Conservation (phyloP, 2,888 invertebrate genomes). For the Deilephila elpenor region DNA sequence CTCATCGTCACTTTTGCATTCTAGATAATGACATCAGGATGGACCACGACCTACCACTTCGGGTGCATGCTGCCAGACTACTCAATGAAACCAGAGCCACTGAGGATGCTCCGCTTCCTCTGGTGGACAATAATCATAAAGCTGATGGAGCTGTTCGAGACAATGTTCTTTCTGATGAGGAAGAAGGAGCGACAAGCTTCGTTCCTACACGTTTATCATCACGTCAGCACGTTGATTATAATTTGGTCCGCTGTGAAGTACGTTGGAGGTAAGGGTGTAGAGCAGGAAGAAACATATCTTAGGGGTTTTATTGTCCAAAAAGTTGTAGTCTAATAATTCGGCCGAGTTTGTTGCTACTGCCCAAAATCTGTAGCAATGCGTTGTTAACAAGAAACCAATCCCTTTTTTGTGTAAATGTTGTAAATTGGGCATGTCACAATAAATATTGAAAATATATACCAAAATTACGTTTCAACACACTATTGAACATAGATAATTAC, state of each 20-base stretch:
- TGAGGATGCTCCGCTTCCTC: slow-evolving; percentile 83
- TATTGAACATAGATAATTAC: no score
- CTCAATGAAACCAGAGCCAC: slow-evolving; percentile 86
- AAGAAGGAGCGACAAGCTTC: slow-evolving; percentile 90
- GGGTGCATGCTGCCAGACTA: slow-evolving; percentile 90
- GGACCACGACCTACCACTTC: slow-evolving; percentile 85
- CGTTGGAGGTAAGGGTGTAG: slow-evolving; percentile 85
- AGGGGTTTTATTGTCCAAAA: no score
- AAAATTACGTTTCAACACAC: no score
- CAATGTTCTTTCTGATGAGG: slow-evolving; percentile 88
- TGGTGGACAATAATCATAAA: slow-evolving; percentile 88
- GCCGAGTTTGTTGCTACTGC: no score
- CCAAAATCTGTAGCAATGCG: no score
- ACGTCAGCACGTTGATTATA: slow-evolving; percentile 85
- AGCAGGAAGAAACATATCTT: no score
- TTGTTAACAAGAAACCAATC: no score
- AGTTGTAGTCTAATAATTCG: no score
- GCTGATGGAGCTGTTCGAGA: slow-evolving; percentile 87
- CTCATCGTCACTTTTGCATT: slow-evolving; percentile 40
- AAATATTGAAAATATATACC: no score
- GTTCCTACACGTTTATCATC: slow-evolving; percentile 90
- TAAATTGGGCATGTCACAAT: no score
- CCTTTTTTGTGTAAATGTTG: no score
- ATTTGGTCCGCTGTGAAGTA: slow-evolving; percentile 86
- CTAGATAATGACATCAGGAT: slow-evolving; percentile 87